Evolutionary conservation across 2,797 vertebrate genomes (phyloP), one percentile per base, ranked within the genome.

Genomic region (Fringilla coelebs): DNA sequence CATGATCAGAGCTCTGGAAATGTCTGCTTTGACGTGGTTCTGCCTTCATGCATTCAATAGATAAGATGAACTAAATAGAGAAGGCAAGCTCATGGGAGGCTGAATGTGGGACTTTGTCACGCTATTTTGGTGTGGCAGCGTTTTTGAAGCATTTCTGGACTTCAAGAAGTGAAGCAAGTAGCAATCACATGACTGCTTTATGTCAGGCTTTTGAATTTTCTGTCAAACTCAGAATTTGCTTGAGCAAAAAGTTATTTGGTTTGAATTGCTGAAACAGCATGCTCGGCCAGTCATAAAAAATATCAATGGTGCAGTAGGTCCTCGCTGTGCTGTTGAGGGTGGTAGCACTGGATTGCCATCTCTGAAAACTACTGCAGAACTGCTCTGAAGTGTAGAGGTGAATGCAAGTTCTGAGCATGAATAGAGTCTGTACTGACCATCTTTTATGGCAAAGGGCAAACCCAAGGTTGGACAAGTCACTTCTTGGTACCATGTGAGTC

Each of bases 401-500:
- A 93, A 83, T 38, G 8, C 15, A 70, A 55, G 41, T 72, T 62
- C 46, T 38, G 13, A 88, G 32, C 41, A 11, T 77, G 60, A 60
- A 14, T 38, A 9, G 32, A 32, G 24, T 24, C 34, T 73, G 29
- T 85, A 32, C 55, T 68, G 63, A 55, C 10, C 9, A 24, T 22
- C 19, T 90, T 93, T 94, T 52, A 73, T 86, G 94, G 79, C 57
- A 65, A 45, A 89, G 67, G 86, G 18, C 22, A 95, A 92, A 31
- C 48, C 43, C 66, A 81, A 93, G 80, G 84, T 55, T 95, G 74
- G 79, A 72, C 54, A 90, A 85, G 71, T 78, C 9, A 15, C 81
- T 96, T 86, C 34, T 40, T 34, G 52, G 41, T 77, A 40, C 41
- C 7, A 1, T 19, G 38, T 54, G 31, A 65, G 60, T 74, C 80